Evolutionary conservation across 2,113 vertebrate genomes (phyloP).

Genomic region (Lagenorhynchus albirostris): DNA sequence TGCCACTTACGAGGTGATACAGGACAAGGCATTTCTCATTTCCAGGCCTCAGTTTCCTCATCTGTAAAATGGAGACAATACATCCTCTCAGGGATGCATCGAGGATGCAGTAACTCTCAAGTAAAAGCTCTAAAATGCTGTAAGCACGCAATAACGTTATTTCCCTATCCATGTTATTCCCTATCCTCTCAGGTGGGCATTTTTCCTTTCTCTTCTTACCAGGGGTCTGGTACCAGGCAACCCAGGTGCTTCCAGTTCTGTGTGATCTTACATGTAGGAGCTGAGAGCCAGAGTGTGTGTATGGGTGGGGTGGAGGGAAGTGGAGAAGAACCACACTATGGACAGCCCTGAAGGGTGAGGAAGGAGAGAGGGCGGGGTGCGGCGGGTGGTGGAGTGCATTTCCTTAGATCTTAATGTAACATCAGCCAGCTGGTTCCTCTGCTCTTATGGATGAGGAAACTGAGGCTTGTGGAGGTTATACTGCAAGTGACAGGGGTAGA

Average conservation of each 20-base stretch:
- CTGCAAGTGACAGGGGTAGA: not conserved
- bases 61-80: conserved; percentile 23
- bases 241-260: not conserved
- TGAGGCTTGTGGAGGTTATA: not conserved
- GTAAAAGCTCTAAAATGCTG: not conserved
- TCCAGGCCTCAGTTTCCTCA: not conserved
- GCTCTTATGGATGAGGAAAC: conserved; percentile 3
- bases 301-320: not conserved
- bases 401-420: not conserved
- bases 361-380: not conserved
- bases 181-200: not conserved
- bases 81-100: not conserved
- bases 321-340: not conserved
- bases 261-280: not conserved
- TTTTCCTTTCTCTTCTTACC: not conserved
- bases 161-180: not conserved
- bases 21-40: not conserved
- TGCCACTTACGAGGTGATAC: not conserved
- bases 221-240: not conserved
- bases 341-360: not conserved
- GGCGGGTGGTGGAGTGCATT: not conserved
- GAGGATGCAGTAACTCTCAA: not conserved
- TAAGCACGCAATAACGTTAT: not conserved
- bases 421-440: not conserved
- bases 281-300: not conserved